Percentiles rank a stretch among this genome's conserved stretches.
Conservation (phyloP, 2,797 vertebrate genomes). For the Liparis tanakae region DNA sequence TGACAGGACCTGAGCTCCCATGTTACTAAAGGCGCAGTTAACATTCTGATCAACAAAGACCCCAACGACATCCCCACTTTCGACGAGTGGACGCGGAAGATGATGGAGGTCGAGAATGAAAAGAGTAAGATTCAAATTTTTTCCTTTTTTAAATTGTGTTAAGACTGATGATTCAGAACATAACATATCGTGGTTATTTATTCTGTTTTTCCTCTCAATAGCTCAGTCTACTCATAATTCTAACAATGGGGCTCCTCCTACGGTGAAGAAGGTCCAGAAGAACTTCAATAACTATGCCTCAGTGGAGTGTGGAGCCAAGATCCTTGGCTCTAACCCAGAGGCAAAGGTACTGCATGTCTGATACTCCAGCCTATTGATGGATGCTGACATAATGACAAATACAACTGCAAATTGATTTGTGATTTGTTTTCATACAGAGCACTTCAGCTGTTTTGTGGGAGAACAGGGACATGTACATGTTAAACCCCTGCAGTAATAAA, state of each 20-base stretch:
- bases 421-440: constrained; percentile 82
- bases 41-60: constrained; percentile 67
- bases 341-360: constrained; percentile 87
- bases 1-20: constrained; percentile 64
- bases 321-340: constrained; percentile 93
- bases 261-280: constrained; percentile 92
- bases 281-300: constrained; percentile 98
- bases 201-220: constrained; percentile 11
- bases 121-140: constrained; percentile 85
- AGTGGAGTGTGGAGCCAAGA: constrained; percentile 97
- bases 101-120: constrained; percentile 97
- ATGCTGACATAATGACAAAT: background rate
- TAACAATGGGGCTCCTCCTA: constrained; percentile 82
- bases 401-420: background rate
- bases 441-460: constrained; percentile 96
- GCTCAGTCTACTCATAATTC: constrained; percentile 90
- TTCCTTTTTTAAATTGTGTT: background rate
- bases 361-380: background rate
- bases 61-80: constrained; percentile 97
- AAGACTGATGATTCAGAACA: background rate
- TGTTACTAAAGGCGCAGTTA: constrained; percentile 63
- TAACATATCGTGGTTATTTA: background rate
- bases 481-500: constrained; percentile 98
- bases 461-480: constrained; percentile 98
- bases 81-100: constrained; percentile 96